Percentiles rank a stretch among this genome's conserved stretches.
Evolutionary conservation across 2,888 invertebrate species (phyloP).

Genomic region (Frankliniella intonsa): DNA sequence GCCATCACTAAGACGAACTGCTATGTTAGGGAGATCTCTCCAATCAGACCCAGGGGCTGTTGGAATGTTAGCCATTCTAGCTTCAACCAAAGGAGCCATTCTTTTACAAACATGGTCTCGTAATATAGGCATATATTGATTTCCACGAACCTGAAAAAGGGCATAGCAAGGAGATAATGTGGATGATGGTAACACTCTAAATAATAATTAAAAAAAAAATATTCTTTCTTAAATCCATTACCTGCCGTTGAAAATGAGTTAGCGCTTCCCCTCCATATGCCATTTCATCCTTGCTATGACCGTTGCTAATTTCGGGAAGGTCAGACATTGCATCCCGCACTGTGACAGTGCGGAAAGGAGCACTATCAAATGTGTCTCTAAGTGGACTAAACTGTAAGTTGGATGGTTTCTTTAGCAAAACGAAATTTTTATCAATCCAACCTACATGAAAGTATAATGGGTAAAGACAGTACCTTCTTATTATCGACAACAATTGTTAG

Average conservation of each 20-base stretch:
- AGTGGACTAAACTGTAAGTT: slow-evolving; percentile 48
- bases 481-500: slow-evolving; percentile 58
- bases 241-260: slow-evolving; percentile 63
- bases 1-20: slow-evolving; percentile 65
- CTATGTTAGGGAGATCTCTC: slow-evolving; percentile 78
- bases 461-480: slow-evolving; percentile 47
- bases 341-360: slow-evolving; percentile 71
- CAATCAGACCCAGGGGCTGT: slow-evolving; percentile 73
- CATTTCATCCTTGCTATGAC: slow-evolving; percentile 63
- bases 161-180: slow-evolving; percentile 9
- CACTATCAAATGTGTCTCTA: slow-evolving; percentile 61
- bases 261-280: slow-evolving; percentile 65
- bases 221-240: slow-evolving; percentile 11
- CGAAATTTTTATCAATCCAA: not conserved
- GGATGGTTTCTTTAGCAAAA: not conserved
- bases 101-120: slow-evolving; percentile 79
- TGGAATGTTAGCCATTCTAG: slow-evolving; percentile 71
- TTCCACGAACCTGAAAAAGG: slow-evolving; percentile 56
- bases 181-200: slow-evolving; percentile 29
- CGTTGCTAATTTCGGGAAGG: slow-evolving; percentile 69
- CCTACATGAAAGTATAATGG: not conserved
- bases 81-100: slow-evolving; percentile 73
- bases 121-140: slow-evolving; percentile 54
- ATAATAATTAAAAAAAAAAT: slow-evolving; percentile 28
- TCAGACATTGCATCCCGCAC: slow-evolving; percentile 81